Evolutionary conservation across 2,797 vertebrate species (phyloP).

Genomic region (Oreortyx pictus): DNA sequence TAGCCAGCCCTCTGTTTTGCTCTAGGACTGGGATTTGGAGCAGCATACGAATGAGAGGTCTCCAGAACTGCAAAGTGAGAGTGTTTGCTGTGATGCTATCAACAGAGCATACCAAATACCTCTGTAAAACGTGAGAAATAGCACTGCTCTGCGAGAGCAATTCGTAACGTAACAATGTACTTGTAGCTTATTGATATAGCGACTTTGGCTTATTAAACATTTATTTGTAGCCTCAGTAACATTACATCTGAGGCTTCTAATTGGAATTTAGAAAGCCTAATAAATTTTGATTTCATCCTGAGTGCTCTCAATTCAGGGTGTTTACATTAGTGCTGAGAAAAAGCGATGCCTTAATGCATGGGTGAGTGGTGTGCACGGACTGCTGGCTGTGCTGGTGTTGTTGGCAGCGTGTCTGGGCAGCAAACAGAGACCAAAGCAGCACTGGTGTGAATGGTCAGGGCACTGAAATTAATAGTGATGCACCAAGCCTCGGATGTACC

Average conservation of each 20-base stretch:
- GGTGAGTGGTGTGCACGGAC: rapidly evolving
- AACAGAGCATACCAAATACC: not conserved
- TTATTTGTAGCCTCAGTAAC: conserved; percentile 25
- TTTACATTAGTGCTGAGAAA: not conserved
- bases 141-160: not conserved
- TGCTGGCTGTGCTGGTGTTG: rapidly evolving
- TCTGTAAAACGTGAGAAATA: not conserved
- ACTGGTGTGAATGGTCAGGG: not conserved
- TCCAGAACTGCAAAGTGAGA: not conserved
- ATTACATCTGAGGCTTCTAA: conserved; percentile 17
- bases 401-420: rapidly evolving
- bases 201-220: conserved; percentile 31
- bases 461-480: not conserved
- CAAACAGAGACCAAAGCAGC: not conserved
- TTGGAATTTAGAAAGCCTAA: conserved; percentile 55
- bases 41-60: not conserved
- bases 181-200: conserved; percentile 33
- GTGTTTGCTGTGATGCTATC: conserved; percentile 30
- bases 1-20: not conserved
- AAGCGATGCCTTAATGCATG: not conserved
- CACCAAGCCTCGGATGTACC: not conserved
- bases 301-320: not conserved
- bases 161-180: conserved; percentile 13
- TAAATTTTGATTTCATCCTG: conserved; percentile 44
- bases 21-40: not conserved